Conservation (phyloP, 2,797 vertebrate species). For the Pitangus sulphuratus region DNA sequence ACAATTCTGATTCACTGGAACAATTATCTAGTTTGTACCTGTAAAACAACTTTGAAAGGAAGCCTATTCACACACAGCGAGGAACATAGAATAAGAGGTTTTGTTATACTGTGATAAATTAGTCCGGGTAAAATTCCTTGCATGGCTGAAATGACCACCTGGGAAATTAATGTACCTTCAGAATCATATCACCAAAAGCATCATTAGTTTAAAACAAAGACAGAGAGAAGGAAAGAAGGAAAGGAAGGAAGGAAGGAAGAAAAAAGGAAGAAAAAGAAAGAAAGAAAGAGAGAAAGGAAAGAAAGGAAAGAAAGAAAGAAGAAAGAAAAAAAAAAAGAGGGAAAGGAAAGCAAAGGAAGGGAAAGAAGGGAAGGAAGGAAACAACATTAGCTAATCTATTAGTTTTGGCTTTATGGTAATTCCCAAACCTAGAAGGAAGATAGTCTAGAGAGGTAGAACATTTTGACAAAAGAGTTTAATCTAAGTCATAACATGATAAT, state of each 20-base stretch:
- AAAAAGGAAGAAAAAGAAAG: too few relatives aligned
- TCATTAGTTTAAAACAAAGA: neutral
- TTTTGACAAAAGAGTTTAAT: neutral
- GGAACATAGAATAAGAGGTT: neutral
- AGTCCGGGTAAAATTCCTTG: neutral
- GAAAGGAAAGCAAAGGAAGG: neutral
- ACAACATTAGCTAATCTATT: neutral
- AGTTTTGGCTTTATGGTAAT: neutral
- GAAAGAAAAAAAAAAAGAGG: fast-evolving
- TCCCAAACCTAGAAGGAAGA: neutral
- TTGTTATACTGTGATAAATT: neutral
- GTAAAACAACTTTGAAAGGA: neutral
- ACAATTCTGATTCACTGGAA: conserved; percentile 7
- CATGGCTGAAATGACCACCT: neutral
- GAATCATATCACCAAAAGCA: neutral
- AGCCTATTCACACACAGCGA: neutral
- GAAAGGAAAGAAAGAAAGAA: too few relatives aligned
- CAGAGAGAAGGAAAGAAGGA: neutral
- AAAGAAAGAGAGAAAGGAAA: fast-evolving
- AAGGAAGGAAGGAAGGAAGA: neutral
- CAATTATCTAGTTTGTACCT: neutral
- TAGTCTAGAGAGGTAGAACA: neutral
- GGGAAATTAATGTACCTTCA: neutral
- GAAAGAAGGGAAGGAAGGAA: neutral
- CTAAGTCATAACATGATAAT: neutral